Conservation (phyloP, 2,888 invertebrate species). For the Tupiocoris notatus region DNA sequence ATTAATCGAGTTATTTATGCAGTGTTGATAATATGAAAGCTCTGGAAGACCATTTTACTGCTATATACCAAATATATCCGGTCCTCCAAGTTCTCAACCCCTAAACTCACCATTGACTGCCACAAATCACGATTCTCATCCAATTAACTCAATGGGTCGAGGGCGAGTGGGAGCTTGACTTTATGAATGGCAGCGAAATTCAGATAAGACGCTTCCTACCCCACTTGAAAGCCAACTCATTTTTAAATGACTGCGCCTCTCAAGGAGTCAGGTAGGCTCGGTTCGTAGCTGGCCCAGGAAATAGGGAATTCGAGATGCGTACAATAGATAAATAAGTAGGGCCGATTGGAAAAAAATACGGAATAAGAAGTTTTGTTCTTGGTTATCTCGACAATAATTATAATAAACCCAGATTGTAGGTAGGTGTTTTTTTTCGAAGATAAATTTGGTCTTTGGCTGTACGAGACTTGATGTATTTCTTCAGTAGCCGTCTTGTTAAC, state of each 20-base stretch:
- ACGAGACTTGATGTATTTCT: background rate
- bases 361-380: background rate
- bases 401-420: background rate
- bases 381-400: background rate
- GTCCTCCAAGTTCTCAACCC: background rate
- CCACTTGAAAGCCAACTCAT: slow-evolving; percentile 8
- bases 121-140: slow-evolving; percentile 13
- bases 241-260: slow-evolving; percentile 19
- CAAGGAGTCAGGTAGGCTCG: background rate
- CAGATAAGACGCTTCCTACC: slow-evolving; percentile 20
- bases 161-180: slow-evolving; percentile 1
- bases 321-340: background rate
- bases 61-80: too few species aligned
- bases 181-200: slow-evolving; percentile 21
- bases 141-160: slow-evolving; percentile 18
- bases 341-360: background rate
- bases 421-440: background rate
- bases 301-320: background rate
- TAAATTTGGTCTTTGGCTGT: background rate
- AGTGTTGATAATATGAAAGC: too few species aligned
- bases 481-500: background rate
- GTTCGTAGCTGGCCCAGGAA: too few species aligned
- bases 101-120: background rate
- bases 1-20: too few species aligned
- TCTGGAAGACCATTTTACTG: too few species aligned